These are phyloP conservation scores for Drosophila conformis DNA, from an alignment of 2,888 invertebrate genomes.

Conservation along the genomic window DNA sequence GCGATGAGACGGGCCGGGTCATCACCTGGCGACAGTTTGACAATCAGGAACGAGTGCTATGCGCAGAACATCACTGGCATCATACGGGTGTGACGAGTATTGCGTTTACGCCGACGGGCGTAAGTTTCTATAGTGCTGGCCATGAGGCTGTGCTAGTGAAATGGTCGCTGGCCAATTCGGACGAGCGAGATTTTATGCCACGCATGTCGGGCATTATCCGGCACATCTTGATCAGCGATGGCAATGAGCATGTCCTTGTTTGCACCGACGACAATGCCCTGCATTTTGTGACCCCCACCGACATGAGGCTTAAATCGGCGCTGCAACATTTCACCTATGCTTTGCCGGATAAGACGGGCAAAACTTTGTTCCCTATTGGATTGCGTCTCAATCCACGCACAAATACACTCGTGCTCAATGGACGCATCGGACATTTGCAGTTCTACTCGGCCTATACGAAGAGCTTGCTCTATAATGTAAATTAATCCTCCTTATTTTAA, in stretches of 20 bases:
- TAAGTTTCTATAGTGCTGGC: conserved; percentile 91
- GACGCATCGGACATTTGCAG: conserved; percentile 90
- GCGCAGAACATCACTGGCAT: conserved; percentile 91
- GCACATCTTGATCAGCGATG: conserved; percentile 87
- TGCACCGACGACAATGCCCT: conserved; percentile 90
- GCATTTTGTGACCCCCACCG: conserved; percentile 86
- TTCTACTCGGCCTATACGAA: conserved; percentile 89
- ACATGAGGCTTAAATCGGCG: conserved; percentile 86
- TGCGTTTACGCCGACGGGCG: conserved; percentile 88
- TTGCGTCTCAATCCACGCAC: conserved; percentile 87
- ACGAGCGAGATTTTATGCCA: conserved; percentile 87
- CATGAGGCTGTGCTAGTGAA: conserved; percentile 91
- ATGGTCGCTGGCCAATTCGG: conserved; percentile 88
- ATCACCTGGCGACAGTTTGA: conserved; percentile 87
- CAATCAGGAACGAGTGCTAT: conserved; percentile 34
- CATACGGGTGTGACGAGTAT: conserved; percentile 89
- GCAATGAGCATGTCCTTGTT: conserved; percentile 88
- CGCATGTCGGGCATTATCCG: conserved; percentile 89
- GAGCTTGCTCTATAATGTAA: conserved; percentile 90
- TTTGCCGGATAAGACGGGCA: conserved; percentile 85
- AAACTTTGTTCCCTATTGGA: conserved; percentile 84
- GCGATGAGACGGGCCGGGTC: conserved; percentile 88
- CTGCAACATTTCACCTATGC: conserved; percentile 90
- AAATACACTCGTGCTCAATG: conserved; percentile 89
- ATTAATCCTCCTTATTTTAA: conserved; percentile 48